These are phyloP conservation scores for Pogonocherus hispidulus DNA, from an alignment of 2,888 invertebrate species.

Conservation along the genomic window DNA sequence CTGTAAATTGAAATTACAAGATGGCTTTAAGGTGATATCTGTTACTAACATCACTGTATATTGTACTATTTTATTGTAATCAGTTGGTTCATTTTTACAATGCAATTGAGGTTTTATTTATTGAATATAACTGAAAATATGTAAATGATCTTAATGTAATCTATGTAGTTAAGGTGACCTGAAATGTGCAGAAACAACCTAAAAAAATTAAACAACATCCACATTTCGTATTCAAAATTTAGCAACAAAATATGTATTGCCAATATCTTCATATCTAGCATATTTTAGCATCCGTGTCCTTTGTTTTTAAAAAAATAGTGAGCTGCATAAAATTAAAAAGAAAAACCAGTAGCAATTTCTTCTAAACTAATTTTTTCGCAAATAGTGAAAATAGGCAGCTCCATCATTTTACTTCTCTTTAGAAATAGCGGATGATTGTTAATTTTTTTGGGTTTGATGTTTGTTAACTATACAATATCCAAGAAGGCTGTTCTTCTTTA, in stretches of 20 bases:
- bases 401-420: no score
- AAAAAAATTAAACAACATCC: neutral
- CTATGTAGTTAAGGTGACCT: slow-evolving; percentile 26
- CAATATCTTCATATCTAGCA: no score
- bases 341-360: no score
- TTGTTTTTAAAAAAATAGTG: no score
- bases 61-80: slow-evolving; percentile 20
- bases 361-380: no score
- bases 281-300: no score
- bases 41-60: slow-evolving; percentile 28
- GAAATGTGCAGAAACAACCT: slow-evolving; percentile 1
- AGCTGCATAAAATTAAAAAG: no score
- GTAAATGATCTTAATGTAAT: slow-evolving; percentile 29
- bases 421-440: no score
- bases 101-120: slow-evolving; percentile 19
- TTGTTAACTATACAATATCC: slow-evolving; percentile 35
- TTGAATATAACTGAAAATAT: slow-evolving; percentile 27
- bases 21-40: slow-evolving; percentile 8
- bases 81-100: slow-evolving; percentile 13
- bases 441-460: slow-evolving; percentile 6
- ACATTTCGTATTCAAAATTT: no score
- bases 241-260: no score
- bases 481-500: slow-evolving; percentile 40
- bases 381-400: no score
- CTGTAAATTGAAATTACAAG: slow-evolving; percentile 12